Evolutionary conservation across 2,113 vertebrate genomes (phyloP).

Genomic region (Anarhynchus alexandrinus): DNA sequence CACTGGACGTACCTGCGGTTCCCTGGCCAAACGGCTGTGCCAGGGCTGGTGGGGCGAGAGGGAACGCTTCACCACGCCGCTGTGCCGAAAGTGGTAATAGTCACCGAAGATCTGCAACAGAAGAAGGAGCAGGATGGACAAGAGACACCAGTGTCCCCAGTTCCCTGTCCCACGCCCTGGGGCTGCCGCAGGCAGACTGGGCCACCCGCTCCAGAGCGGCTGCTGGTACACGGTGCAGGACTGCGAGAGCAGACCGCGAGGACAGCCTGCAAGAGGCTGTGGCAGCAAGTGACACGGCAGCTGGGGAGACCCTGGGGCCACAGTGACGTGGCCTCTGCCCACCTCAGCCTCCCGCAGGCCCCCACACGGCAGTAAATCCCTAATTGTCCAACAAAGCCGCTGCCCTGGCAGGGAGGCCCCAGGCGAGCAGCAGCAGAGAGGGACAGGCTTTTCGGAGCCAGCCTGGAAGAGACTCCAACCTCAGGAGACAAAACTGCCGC

Average conservation of each 20-base stretch:
- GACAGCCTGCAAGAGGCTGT: not conserved
- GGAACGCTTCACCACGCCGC: conserved; percentile 86
- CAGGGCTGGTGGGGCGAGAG: conserved; percentile 81
- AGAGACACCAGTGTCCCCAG: fast-evolving
- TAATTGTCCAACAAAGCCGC: not conserved
- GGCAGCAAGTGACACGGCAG: not conserved
- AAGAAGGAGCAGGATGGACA: not conserved
- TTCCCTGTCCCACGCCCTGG: fast-evolving
- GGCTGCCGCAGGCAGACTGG: not conserved
- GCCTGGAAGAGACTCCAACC: not conserved
- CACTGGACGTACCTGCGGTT: conserved; percentile 79
- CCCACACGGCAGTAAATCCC: not conserved
- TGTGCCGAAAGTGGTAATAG: conserved; percentile 92
- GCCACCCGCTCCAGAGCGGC: no score
- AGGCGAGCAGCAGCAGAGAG: not conserved
- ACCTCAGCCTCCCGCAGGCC: not conserved
- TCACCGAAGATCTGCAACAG: conserved; percentile 86
- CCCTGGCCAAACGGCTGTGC: conserved; percentile 80
- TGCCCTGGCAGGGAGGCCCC: not conserved
- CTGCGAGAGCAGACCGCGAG: no score
- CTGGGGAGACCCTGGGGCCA: not conserved
- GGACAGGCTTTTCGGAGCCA: not conserved
- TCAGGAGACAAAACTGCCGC: not conserved
- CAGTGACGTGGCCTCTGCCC: not conserved
- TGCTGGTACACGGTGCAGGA: no score